Evolutionary conservation across 2,797 vertebrate species (phyloP).

Genomic region (Pseudopleuronectes americanus): DNA sequence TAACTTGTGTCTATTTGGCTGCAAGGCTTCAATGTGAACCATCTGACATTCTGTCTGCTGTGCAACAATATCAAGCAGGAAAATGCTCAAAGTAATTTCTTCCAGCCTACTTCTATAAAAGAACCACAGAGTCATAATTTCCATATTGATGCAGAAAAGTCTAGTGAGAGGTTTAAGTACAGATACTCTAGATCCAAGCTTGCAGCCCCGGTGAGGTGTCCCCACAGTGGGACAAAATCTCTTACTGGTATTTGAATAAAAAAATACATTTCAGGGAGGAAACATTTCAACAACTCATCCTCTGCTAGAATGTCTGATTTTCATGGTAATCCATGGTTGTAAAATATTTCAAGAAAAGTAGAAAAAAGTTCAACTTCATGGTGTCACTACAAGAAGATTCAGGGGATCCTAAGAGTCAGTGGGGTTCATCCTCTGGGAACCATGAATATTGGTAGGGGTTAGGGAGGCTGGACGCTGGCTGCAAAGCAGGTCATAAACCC

Average conservation of each 20-base stretch:
- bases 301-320: background rate
- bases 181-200: background rate
- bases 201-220: background rate
- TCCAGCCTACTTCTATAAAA: background rate
- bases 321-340: background rate
- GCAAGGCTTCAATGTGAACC: background rate
- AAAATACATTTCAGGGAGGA: background rate
- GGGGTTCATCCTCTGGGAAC: background rate
- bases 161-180: background rate
- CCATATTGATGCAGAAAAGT: constrained; percentile 4
- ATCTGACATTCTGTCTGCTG: constrained; percentile 4
- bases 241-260: background rate
- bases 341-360: background rate
- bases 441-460: too few species aligned
- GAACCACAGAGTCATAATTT: background rate
- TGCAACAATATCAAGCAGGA: constrained; percentile 1
- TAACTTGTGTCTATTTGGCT: background rate
- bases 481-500: background rate
- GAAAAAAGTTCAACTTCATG: background rate
- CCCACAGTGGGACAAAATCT: background rate
- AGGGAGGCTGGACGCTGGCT: too few species aligned
- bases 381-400: background rate
- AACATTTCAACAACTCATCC: background rate
- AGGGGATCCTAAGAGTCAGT: background rate
- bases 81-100: constrained; percentile 15